Conservation (phyloP, 2,888 invertebrate species). For the Erannis defoliaria region DNA sequence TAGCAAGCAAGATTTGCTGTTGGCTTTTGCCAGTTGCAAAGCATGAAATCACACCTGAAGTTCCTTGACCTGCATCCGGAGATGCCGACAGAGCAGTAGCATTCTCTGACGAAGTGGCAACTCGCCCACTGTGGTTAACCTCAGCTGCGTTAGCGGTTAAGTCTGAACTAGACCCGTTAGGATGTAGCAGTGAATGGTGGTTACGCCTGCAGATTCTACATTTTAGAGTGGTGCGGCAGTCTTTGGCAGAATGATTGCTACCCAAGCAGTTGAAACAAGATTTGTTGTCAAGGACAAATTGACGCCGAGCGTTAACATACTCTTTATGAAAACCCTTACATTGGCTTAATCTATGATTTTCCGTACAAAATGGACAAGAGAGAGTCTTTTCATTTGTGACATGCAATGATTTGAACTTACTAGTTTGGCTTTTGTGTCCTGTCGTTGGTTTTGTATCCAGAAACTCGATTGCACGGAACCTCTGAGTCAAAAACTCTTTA, state of each 20-base stretch:
- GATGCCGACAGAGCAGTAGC: neutral
- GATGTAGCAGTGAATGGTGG: constrained; percentile 4
- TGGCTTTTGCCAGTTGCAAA: neutral
- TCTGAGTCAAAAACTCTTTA: neutral
- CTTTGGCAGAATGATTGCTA: constrained; percentile 16
- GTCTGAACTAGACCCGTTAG: neutral
- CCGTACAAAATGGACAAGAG: constrained; percentile 18
- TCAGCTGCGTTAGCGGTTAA: neutral
- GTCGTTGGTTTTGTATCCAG: neutral
- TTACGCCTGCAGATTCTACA: neutral
- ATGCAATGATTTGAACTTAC: neutral
- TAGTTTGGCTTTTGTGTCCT: neutral
- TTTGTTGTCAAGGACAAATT: constrained; percentile 3
- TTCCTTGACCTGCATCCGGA: neutral
- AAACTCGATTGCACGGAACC: constrained; percentile 1
- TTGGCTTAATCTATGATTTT: constrained; percentile 8
- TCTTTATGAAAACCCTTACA: constrained; percentile 12
- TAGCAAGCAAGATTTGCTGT: neutral
- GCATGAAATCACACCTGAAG: neutral
- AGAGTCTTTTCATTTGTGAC: neutral
- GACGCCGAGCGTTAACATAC: constrained; percentile 7
- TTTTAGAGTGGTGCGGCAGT: neutral
- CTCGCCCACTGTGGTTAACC: no score
- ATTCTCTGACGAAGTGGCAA: no score
- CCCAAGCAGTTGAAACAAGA: constrained; percentile 25